Evolutionary conservation across 2,888 invertebrate genomes (phyloP), one percentile per base, ranked within the genome.

Genomic region (Cyaniris semiargus): DNA sequence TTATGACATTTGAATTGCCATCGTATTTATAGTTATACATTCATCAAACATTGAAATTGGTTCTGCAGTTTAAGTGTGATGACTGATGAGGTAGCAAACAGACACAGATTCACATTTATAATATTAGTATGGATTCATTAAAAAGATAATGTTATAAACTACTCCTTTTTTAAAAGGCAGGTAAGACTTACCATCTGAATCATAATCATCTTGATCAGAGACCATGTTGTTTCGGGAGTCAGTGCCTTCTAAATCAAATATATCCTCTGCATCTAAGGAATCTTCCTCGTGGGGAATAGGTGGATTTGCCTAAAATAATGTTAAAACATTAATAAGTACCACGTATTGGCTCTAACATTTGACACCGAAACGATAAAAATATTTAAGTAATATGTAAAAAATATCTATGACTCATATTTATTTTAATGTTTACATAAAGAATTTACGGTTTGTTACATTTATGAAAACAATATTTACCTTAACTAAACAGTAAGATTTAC

Each of bases 171-270:
- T 27, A 27, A 21, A 58, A 66, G 27, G 15, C 6, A 3, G 5
- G 4, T 53, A 18, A 66, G 27, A 6, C 66, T 91, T 89, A 97
- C 97, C 96, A 89, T 97, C 97, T 72, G 96, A 96, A 88, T 97
- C 96, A 81, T 96, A 96, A 81, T 96, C 95, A 78, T 96, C 96
- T 81, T 95, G 95, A 85, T 95, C 95, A n/a, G 95, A 95, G 70
- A 85, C 87, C 85, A 92, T 90, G 79, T 90, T 90, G 81, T 90
- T 87, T 71, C 86, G 88, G 0, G 93, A 90, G 82, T 96, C 96
- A 89, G 95, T 95, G 76, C 96, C 97, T 87, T 98, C 98, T 83
- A 98, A 92, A 83, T 96, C 96, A 85, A 98, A 97, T 80, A 97
- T 92, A 78, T 96, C 96, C 88, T 97, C 97, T 15, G 95, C 94